Conservation (phyloP, 2,797 vertebrate genomes). For the Spheniscus humboldti region DNA sequence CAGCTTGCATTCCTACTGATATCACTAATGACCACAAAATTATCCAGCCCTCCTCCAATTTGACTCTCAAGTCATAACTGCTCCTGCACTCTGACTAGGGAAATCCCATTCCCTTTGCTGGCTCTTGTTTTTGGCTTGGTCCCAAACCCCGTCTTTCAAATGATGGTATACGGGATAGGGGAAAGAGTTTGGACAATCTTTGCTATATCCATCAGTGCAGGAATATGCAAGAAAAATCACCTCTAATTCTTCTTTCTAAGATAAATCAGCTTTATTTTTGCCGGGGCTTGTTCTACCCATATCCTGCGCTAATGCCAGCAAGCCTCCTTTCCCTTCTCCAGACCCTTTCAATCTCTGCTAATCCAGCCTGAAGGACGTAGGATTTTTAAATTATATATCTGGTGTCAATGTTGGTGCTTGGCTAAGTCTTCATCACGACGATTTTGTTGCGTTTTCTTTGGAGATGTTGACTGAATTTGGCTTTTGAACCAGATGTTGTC, state of each 20-base stretch:
- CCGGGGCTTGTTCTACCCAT: neutral
- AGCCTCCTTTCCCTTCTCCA: neutral
- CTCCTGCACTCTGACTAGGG: neutral
- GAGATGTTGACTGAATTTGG: neutral
- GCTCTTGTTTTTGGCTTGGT: neutral
- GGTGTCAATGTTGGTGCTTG: neutral
- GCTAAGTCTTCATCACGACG: neutral
- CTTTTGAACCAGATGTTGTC: conserved; percentile 12
- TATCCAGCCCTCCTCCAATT: neutral
- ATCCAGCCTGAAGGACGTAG: neutral
- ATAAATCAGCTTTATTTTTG: neutral
- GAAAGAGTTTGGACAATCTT: neutral
- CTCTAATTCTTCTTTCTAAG: neutral
- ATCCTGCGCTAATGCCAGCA: neutral
- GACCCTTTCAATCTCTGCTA: neutral
- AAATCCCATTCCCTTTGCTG: neutral
- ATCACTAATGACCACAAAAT: neutral
- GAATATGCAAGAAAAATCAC: neutral
- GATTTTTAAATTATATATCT: neutral
- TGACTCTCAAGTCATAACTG: neutral
- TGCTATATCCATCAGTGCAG: neutral
- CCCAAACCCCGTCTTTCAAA: neutral
- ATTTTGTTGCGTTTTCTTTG: neutral
- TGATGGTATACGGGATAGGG: neutral
- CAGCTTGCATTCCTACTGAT: neutral